phyloP scores from a whole-genome alignment of 2,888 invertebrate species.

The Noctuana brunneofusca region DNA sequence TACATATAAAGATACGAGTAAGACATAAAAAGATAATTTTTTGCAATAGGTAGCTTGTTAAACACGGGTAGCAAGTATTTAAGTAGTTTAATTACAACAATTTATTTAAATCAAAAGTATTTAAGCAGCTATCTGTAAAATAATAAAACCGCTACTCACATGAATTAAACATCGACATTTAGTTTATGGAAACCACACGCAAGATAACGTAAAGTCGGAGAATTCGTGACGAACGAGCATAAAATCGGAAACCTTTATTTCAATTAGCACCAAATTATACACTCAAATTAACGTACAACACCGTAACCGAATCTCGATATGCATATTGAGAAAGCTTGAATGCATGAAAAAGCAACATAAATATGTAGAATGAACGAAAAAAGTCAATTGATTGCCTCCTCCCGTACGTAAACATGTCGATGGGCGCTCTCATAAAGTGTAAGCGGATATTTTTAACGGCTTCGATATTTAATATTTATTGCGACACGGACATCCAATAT shows the following conservation, averaged over 20 bases:
- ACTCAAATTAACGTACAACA: slow-evolving; percentile 43
- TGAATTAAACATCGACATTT: slow-evolving; percentile 6
- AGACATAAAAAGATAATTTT: no score
- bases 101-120: not conserved
- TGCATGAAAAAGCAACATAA: slow-evolving; percentile 53
- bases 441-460: slow-evolving; percentile 81
- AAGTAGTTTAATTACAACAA: no score
- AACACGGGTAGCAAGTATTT: no score
- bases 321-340: slow-evolving; percentile 60
- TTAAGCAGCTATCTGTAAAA: slow-evolving; percentile 2
- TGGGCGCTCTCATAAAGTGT: slow-evolving; percentile 78
- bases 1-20: no score
- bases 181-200: slow-evolving; percentile 14
- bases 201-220: slow-evolving; percentile 9
- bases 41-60: no score
- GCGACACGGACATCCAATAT: slow-evolving; percentile 80
- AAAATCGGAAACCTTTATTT: slow-evolving; percentile 34
- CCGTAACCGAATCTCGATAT: slow-evolving; percentile 46
- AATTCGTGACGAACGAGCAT: slow-evolving; percentile 17
- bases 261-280: slow-evolving; percentile 44
- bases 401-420: slow-evolving; percentile 78
- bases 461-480: slow-evolving; percentile 83
- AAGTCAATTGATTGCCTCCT: slow-evolving; percentile 73
- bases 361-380: slow-evolving; percentile 64
- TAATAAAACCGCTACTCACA: slow-evolving; percentile 15